Evolutionary conservation across 2,113 vertebrate genomes (phyloP).

Genomic region (Hemibagrus wyckioides): DNA sequence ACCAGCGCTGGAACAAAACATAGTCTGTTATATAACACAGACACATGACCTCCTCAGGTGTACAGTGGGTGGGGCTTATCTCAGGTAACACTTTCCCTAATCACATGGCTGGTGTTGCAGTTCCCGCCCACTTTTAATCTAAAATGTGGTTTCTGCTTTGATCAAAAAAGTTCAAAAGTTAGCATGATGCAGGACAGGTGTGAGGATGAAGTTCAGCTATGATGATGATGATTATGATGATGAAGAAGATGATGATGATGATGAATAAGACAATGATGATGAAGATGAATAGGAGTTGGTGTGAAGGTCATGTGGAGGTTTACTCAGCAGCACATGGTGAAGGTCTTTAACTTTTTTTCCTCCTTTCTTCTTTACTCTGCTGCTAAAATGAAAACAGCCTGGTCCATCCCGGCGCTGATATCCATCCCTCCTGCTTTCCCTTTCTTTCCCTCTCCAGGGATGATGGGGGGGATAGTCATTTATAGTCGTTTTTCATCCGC

Average conservation of each 20-base stretch:
- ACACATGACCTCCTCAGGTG: background rate
- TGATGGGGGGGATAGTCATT: constrained; percentile 34
- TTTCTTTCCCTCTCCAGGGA: constrained; percentile 2
- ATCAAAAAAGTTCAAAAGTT: background rate
- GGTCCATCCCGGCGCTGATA: constrained; percentile 17
- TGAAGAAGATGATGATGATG: constrained; percentile 43
- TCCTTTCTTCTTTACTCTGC: background rate
- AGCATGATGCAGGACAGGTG: constrained; percentile 28
- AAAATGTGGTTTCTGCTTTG: background rate
- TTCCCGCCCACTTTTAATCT: background rate
- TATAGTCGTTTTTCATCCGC: constrained; percentile 27
- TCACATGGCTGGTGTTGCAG: background rate
- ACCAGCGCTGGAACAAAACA: background rate
- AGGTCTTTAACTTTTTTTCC: constrained; percentile 3
- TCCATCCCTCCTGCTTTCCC: background rate
- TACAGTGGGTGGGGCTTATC: background rate
- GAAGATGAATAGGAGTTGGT: constrained; percentile 51
- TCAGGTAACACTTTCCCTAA: background rate
- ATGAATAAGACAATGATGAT: too few relatives aligned
- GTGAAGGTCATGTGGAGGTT: constrained; percentile 47
- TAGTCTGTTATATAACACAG: too few relatives aligned
- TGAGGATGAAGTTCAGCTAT: constrained; percentile 53
- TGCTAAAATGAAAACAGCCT: constrained; percentile 48
- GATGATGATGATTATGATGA: constrained; percentile 46
- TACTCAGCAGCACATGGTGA: constrained; percentile 48